Evolutionary conservation across 2,797 vertebrate genomes (phyloP).

Genomic region (Eidolon dupreanum): DNA sequence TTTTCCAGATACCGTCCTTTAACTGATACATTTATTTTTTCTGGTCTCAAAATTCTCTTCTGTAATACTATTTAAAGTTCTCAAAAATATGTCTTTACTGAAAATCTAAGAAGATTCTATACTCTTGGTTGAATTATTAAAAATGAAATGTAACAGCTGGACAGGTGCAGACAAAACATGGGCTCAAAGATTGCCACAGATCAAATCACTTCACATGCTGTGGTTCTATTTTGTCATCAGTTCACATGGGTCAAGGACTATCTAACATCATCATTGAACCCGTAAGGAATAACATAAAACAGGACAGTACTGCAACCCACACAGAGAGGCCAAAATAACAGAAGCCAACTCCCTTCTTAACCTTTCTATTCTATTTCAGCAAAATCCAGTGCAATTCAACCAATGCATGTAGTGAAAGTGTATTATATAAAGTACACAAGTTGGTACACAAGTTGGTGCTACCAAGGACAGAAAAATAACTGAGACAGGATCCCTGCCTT

Average conservation of each 20-base stretch:
- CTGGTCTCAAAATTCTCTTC: neutral
- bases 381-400: slow-evolving; percentile 36
- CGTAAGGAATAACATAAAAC: neutral
- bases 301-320: neutral
- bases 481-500: neutral
- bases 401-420: neutral
- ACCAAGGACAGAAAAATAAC: neutral
- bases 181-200: neutral
- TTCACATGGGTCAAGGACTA: slow-evolving; percentile 40
- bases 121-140: slow-evolving; percentile 24
- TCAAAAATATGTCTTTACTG: slow-evolving; percentile 4
- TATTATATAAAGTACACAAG: neutral
- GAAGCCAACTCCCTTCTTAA: neutral
- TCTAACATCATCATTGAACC: neutral
- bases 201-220: neutral
- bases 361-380: neutral
- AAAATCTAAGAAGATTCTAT: slow-evolving; percentile 11
- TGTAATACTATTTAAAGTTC: neutral
- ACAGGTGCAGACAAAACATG: slow-evolving; percentile 27
- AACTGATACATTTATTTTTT: neutral
- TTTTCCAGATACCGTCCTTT: neutral
- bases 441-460: neutral
- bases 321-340: neutral
- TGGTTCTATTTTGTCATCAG: slow-evolving; percentile 7
- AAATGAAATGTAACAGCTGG: neutral